phyloP scores from a whole-genome alignment of 2,888 invertebrate genomes.

The Physocephala rufipes region DNA sequence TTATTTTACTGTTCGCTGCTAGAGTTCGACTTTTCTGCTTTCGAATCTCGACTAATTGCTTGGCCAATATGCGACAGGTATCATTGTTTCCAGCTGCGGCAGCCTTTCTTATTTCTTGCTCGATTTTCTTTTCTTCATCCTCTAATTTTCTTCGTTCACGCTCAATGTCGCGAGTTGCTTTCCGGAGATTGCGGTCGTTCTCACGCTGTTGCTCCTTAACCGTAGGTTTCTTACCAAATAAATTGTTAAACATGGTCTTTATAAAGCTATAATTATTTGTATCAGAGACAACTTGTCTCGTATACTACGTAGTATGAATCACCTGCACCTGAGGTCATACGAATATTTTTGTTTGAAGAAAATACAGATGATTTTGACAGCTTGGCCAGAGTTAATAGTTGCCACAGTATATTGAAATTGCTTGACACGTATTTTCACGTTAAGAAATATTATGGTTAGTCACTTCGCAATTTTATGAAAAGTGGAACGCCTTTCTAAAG shows the following conservation, averaged over 20 bases:
- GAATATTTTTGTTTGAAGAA: no score
- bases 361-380: constrained; percentile 36
- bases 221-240: constrained; percentile 72
- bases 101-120: constrained; percentile 87
- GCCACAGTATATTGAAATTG: background rate
- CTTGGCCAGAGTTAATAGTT: constrained; percentile 1
- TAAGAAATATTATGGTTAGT: no score
- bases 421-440: background rate
- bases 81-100: constrained; percentile 89
- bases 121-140: constrained; percentile 90
- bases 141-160: constrained; percentile 83
- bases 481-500: no score
- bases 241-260: constrained; percentile 64
- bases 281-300: constrained; percentile 28
- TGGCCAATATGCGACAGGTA: constrained; percentile 83
- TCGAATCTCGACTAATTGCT: constrained; percentile 85
- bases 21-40: constrained; percentile 88
- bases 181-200: constrained; percentile 82
- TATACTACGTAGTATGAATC: constrained; percentile 50
- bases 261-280: background rate
- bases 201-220: constrained; percentile 83
- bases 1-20: constrained; percentile 81
- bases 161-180: constrained; percentile 84
- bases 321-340: background rate
- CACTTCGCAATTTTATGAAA: no score